Conservation (phyloP, 2,113 vertebrate species). For the Phalacrocorax pelagicus region DNA sequence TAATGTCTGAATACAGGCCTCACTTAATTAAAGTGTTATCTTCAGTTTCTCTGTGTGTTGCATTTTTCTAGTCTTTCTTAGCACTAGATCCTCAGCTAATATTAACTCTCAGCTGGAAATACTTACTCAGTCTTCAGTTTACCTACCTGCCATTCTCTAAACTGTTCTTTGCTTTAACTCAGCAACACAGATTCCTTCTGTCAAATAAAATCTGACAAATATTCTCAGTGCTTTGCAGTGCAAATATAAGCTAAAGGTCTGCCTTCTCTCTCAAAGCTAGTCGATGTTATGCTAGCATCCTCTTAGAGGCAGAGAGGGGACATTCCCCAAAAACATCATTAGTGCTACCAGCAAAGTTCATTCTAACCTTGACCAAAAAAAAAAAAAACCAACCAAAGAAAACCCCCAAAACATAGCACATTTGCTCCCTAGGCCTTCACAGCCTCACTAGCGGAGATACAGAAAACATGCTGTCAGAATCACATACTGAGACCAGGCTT, state of each 20-base stretch:
- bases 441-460: background rate
- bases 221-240: background rate
- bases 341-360: background rate
- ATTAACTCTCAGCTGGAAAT: background rate
- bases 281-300: background rate
- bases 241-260: background rate
- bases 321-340: background rate
- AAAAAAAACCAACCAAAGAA: background rate
- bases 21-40: background rate
- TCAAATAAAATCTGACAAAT: background rate
- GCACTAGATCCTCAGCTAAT: background rate
- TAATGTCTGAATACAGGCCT: background rate
- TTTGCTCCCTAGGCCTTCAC: background rate
- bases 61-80: background rate
- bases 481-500: background rate
- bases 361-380: background rate
- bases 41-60: background rate
- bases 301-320: background rate
- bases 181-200: background rate
- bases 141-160: background rate
- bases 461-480: background rate
- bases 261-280: background rate
- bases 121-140: background rate
- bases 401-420: background rate
- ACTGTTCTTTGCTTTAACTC: background rate